phyloP scores from a whole-genome alignment of 2,888 invertebrate species.

The Erebia ligea region DNA sequence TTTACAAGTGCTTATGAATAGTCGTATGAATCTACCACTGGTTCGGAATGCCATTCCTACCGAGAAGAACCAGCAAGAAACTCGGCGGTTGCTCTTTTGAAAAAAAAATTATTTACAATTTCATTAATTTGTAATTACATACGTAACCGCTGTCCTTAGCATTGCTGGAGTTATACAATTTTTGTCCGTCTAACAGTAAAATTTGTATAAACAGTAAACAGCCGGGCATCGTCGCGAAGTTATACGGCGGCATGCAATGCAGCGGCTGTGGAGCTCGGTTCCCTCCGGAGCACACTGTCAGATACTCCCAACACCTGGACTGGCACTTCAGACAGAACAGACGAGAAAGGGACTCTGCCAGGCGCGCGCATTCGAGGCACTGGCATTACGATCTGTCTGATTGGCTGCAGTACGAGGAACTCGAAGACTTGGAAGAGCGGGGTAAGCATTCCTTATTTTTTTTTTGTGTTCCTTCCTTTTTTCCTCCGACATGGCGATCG shows the following conservation, averaged over 20 bases:
- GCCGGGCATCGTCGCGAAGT: conserved; percentile 85
- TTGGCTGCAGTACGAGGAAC: conserved; percentile 97
- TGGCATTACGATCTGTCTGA: conserved; percentile 96
- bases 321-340: conserved; percentile 99
- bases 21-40: no score
- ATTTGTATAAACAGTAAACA: conserved; percentile 83
- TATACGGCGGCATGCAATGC: conserved; percentile 97
- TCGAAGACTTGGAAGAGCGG: conserved; percentile 95
- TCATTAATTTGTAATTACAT: no score
- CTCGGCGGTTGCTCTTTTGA: no score
- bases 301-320: conserved; percentile 97
- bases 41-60: no score
- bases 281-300: conserved; percentile 93
- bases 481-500: no score
- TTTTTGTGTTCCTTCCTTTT: no score
- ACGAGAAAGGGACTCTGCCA: conserved; percentile 91
- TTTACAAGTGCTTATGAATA: no score
- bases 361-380: conserved; percentile 91
- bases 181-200: no score
- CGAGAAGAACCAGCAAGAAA: no score
- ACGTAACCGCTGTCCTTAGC: no score
- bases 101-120: no score
- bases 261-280: conserved; percentile 98
- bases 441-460: conserved; percentile 72
- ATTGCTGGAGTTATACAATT: no score